Base-by-base conservation (phyloP, 2,888 invertebrate genomes). In the Aromia moschata region DNA sequence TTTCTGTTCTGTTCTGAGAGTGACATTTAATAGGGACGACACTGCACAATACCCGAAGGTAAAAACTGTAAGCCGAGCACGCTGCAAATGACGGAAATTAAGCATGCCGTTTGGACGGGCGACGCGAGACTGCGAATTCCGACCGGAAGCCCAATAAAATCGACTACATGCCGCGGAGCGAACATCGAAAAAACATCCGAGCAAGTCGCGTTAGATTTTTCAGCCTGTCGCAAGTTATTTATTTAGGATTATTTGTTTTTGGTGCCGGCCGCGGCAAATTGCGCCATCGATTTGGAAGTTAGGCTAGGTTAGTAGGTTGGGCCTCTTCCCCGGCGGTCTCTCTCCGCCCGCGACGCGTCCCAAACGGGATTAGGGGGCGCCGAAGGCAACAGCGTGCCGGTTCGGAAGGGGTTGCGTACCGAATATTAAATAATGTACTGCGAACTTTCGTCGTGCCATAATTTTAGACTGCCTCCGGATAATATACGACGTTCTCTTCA, bases 211-310 rank as follows among this genome's bases (percentile, higher is more conserved):
- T 47, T 36, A 47, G 47, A 47, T 47, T 47, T 47, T 47, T 47
- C 47, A 37, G 37, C 47, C 16, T 47, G 47, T 47, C 47, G 47
- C 36, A 12, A 10, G 47, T 36, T 47, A 60, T 63, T 60, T 60
- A 59, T 63, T 63, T 57, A 46, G 55, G 57, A 54, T 63, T 57
- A 60, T 63, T 63, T 63, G 57, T 63, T 60, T 60, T 56, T 30
- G 52, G 41, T 52, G 55, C 57, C 46, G 47, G 56, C 55, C 46
- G 57, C 56, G 58, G 52, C 49, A 58, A 58, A 60, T 60, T 55
- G 45, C 57, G 44, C 53, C 60, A 63, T 60, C 56, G 63, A 63
- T 63, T 58, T 37, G 37, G n/a, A 31, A 52, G 56, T 62, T 59
- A 41, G 49, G 46, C 37, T 51, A 60, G 60, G 63, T 63, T 63